These are phyloP conservation scores for Crypturellus tataupa DNA, from an alignment of 2,797 vertebrate genomes.

Conservation along the genomic window DNA sequence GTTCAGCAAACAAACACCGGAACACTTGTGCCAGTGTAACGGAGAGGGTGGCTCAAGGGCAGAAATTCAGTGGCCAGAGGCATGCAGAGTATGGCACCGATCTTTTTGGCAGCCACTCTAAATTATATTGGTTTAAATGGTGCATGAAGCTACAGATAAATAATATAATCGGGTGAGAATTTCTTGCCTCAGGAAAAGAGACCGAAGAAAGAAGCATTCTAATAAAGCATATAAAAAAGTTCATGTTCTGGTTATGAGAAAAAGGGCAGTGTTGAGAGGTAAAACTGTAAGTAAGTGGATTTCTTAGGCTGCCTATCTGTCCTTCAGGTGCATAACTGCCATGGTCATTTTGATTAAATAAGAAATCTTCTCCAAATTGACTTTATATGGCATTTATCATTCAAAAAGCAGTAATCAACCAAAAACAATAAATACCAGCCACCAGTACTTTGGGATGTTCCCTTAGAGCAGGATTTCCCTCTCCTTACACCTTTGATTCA, in stretches of 20 bases:
- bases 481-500: not conserved
- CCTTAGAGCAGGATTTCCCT: not conserved
- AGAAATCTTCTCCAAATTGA: not conserved
- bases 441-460: not conserved
- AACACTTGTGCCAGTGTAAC: not conserved
- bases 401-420: not conserved
- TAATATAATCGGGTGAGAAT: not conserved
- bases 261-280: not conserved
- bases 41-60: not conserved
- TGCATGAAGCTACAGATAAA: not conserved
- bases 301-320: not conserved
- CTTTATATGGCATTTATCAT: not conserved
- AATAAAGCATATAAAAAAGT: not conserved
- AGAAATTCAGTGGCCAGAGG: not conserved
- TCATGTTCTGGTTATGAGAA: not conserved
- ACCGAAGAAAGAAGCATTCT: not conserved
- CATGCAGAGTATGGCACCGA: not conserved
- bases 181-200: not conserved
- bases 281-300: not conserved
- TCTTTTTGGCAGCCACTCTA: not conserved
- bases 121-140: not conserved
- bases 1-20: not conserved
- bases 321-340: not conserved
- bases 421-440: not conserved
- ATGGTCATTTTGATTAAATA: not conserved